These are phyloP conservation scores for Andrena bucephala DNA, from an alignment of 2,888 invertebrate species.

Conservation along the genomic window DNA sequence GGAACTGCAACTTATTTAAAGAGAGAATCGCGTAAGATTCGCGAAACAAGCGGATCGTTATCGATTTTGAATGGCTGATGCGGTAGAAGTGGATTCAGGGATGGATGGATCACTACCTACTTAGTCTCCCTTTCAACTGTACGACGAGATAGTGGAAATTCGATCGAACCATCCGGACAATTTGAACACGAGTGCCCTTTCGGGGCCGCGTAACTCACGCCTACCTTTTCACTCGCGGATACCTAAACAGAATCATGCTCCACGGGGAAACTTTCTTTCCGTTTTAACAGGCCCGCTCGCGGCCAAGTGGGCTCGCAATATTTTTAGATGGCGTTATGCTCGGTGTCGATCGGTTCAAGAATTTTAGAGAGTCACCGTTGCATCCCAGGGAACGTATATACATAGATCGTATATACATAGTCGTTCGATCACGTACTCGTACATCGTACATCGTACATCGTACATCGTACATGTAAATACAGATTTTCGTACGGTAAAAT, in stretches of 20 bases:
- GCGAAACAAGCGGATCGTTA: neutral
- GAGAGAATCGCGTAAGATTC: neutral
- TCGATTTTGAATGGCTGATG: neutral
- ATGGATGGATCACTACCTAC: neutral
- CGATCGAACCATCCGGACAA: neutral
- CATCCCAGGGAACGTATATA: constrained; percentile 16
- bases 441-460: neutral
- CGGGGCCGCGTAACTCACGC: neutral
- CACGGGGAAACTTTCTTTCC: constrained; percentile 11
- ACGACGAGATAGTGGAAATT: neutral
- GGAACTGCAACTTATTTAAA: neutral
- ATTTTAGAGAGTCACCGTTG: constrained; percentile 33
- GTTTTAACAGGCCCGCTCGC: constrained; percentile 28
- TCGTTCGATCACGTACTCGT: constrained; percentile 16
- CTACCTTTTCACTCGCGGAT: neutral
- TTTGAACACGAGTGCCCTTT: neutral
- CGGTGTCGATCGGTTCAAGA: constrained; percentile 43
- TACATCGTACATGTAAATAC: constrained; percentile 5
- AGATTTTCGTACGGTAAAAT: constrained; percentile 8
- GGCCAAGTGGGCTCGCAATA: constrained; percentile 41
- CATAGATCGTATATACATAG: no score
- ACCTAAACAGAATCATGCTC: neutral
- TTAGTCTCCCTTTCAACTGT: neutral
- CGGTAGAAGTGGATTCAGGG: constrained; percentile 6
- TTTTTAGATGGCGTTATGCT: constrained; percentile 62